phyloP scores from a whole-genome alignment of 1,140 invertebrate species.

The Zelostemma sp. region DNA sequence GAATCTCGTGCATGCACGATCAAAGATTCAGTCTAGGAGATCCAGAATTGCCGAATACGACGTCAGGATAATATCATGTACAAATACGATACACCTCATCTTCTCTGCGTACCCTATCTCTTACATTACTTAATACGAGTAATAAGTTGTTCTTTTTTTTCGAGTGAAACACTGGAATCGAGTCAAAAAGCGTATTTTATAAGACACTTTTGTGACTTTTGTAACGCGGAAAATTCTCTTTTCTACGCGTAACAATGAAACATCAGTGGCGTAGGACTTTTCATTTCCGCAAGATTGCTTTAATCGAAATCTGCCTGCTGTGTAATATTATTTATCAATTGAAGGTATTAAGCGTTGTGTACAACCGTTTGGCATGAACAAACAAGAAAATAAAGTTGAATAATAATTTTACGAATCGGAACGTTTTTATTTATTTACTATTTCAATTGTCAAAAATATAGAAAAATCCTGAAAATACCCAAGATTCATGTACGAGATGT shows the following conservation, averaged over 20 bases:
- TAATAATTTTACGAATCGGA: conserved; percentile 50
- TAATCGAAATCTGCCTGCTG: conserved; percentile 28
- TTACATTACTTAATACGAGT: too few relatives aligned
- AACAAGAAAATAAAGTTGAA: conserved; percentile 57
- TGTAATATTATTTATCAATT: conserved; percentile 40
- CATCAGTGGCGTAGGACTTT: conserved; percentile 11
- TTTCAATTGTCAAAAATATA: too few relatives aligned
- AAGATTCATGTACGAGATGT: too few relatives aligned
- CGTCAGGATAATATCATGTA: conserved; percentile 44
- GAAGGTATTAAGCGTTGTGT: conserved; percentile 52
- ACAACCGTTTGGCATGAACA: conserved; percentile 57
- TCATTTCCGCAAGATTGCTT: conserved; percentile 26
- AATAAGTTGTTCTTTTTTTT: too few relatives aligned
- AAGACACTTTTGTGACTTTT: too few relatives aligned
- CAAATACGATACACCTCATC: not conserved
- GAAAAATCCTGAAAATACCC: too few relatives aligned
- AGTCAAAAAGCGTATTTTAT: too few relatives aligned
- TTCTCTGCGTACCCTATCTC: too few relatives aligned
- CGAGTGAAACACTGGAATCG: too few relatives aligned
- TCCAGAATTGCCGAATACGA: conserved; percentile 62
- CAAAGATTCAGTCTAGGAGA: conserved; percentile 48
- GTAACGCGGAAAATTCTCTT: too few relatives aligned
- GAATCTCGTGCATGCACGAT: conserved; percentile 22
- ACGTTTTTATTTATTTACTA: too few relatives aligned
- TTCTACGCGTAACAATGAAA: conserved; percentile 26